Evolutionary conservation across 2,113 vertebrate genomes (phyloP).

Genomic region (Proterorhinus semilunaris): DNA sequence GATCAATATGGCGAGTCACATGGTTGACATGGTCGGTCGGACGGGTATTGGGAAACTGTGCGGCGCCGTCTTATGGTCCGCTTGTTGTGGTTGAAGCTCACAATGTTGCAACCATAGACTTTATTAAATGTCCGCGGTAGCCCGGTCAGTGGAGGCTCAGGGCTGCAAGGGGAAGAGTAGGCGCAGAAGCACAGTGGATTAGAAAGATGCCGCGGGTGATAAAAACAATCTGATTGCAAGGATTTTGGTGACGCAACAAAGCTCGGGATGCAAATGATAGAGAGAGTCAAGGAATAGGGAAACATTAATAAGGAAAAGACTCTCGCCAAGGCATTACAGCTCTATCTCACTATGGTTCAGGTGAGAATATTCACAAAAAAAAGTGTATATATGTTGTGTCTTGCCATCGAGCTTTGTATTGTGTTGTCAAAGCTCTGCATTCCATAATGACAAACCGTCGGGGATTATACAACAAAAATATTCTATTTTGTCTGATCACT

Average conservation of each 20-base stretch:
- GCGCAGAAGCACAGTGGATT: conserved; percentile 43
- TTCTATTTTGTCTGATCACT: no score
- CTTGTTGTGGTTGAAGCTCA: conserved; percentile 34
- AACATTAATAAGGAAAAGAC: not conserved
- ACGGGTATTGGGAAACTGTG: not conserved
- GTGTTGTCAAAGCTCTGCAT: no score
- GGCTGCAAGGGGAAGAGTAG: conserved; percentile 21
- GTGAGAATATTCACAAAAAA: no score
- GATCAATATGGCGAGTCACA: conserved; percentile 24
- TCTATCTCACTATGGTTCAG: no score
- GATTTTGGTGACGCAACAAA: not conserved
- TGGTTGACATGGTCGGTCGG: not conserved
- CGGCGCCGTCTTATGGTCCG: conserved; percentile 1
- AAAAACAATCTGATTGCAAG: conserved; percentile 19
- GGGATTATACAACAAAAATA: no score
- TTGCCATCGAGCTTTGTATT: no score
- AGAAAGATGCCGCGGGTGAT: conserved; percentile 19
- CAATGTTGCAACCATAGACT: conserved; percentile 19
- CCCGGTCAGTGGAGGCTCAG: conserved; percentile 27
- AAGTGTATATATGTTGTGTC: no score
- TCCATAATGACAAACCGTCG: no score
- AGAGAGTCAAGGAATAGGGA: conserved; percentile 2
- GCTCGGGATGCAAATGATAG: not conserved
- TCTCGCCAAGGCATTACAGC: no score
- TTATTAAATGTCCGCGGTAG: conserved; percentile 4